Evolutionary conservation across 2,888 invertebrate species (phyloP).

Genomic region (Oligia fasciuncula): DNA sequence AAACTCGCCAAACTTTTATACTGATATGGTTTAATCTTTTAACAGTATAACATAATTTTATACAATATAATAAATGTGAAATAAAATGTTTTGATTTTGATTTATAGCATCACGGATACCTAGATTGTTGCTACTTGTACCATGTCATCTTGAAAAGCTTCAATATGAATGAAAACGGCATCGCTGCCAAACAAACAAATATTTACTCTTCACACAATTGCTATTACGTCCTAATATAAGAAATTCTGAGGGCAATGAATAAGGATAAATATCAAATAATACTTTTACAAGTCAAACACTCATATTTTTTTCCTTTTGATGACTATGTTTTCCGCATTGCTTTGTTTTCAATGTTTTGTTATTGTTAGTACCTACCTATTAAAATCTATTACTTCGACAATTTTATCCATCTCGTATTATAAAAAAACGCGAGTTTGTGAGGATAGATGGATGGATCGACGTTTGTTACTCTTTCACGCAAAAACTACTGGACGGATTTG

Average conservation of each 20-base stretch:
- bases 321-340: conserved; percentile 25
- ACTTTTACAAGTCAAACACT: conserved; percentile 30
- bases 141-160: neutral
- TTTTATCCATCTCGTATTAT: neutral
- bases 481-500: no score
- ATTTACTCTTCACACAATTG: neutral
- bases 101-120: neutral
- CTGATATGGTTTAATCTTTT: no score
- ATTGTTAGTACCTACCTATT: conserved; percentile 12
- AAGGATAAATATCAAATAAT: conserved; percentile 8
- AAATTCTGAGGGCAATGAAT: conserved; percentile 22
- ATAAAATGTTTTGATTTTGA: no score
- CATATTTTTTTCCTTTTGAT: conserved; percentile 24
- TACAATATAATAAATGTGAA: no score
- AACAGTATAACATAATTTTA: no score
- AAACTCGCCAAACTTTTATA: no score
- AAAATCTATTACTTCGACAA: neutral
- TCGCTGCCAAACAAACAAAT: neutral
- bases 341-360: conserved; percentile 20
- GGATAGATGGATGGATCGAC: no score
- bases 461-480: no score
- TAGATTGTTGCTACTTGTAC: neutral
- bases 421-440: no score
- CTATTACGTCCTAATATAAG: neutral
- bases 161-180: neutral